These are phyloP conservation scores for Theretra japonica DNA, from an alignment of 2,888 invertebrate genomes.

Conservation along the genomic window DNA sequence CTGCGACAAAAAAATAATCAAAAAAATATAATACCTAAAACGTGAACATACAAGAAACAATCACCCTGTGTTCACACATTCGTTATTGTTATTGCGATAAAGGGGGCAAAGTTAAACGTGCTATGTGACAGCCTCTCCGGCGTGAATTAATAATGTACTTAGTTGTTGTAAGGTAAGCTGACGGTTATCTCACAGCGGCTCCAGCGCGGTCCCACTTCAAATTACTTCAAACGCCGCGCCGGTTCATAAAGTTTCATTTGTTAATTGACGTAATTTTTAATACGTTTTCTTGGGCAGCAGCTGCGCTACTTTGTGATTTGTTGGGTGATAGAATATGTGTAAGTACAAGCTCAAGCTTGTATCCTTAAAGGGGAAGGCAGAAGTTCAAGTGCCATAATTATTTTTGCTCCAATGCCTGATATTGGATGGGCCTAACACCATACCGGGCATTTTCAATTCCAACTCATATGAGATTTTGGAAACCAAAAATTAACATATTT, in stretches of 20 bases:
- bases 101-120: constrained; percentile 61
- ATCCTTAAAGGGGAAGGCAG: too few species aligned
- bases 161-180: constrained; percentile 56
- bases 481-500: too few species aligned
- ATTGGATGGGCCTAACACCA: too few species aligned
- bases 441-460: too few species aligned
- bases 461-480: too few species aligned
- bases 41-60: not conserved
- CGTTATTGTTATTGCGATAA: constrained; percentile 75
- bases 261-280: constrained; percentile 26
- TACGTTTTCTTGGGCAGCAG: constrained; percentile 1
- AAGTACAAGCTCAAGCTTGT: too few species aligned
- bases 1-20: too few species aligned
- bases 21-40: too few species aligned
- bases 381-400: too few species aligned
- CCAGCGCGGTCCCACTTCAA: constrained; percentile 38
- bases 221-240: constrained; percentile 25
- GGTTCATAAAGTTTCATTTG: constrained; percentile 21
- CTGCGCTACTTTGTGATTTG: constrained; percentile 1
- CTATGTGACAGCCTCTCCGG: constrained; percentile 64
- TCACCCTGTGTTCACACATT: constrained; percentile 54
- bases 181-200: constrained; percentile 43
- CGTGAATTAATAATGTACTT: constrained; percentile 68
- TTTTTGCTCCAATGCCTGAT: too few species aligned
- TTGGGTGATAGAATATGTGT: too few species aligned